Evolutionary conservation across 1,140 invertebrate genomes (phyloP).

Genomic region (Bombus confusus): DNA sequence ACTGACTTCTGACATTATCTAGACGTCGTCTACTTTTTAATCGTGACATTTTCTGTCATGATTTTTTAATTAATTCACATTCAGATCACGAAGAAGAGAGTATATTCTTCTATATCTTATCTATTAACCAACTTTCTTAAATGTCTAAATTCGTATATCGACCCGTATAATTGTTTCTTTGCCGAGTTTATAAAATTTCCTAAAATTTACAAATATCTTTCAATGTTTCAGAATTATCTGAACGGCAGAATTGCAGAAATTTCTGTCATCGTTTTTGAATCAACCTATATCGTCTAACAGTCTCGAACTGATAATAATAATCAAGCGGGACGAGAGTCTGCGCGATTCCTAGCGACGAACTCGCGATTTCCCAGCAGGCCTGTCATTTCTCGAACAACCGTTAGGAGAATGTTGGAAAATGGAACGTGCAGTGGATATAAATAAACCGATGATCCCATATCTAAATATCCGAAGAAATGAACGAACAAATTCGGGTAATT

Average conservation of each 20-base stretch:
- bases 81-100: background rate
- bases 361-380: background rate
- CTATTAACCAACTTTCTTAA: background rate
- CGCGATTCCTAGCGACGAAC: background rate
- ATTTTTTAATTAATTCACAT: background rate
- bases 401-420: slow-evolving; percentile 3
- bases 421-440: background rate
- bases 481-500: background rate
- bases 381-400: background rate
- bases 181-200: background rate
- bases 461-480: background rate
- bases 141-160: background rate
- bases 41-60: background rate
- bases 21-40: background rate
- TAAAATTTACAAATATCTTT: background rate
- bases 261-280: background rate
- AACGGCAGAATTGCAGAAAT: background rate
- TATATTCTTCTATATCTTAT: background rate
- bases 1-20: background rate
- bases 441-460: background rate
- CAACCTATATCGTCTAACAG: background rate
- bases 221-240: background rate
- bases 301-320: background rate
- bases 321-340: background rate
- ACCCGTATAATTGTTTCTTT: background rate